A percentile compares a stretch with the other conserved stretches of the same genome.
These are phyloP conservation scores for Ceraclea dissimilis DNA, from an alignment of 2,888 invertebrate genomes.

Conservation along the genomic window DNA sequence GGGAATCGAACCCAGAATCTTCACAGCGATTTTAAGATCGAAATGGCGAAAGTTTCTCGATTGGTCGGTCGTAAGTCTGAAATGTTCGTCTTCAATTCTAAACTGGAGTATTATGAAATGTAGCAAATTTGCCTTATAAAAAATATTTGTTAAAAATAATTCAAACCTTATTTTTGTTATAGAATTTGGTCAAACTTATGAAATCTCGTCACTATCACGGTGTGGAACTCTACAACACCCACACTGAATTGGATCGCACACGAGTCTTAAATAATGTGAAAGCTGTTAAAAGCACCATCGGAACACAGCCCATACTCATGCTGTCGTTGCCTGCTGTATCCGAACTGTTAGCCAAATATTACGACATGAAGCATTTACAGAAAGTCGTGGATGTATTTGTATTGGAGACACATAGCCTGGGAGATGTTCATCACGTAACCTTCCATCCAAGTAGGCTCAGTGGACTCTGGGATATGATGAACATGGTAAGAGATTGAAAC, in stretches of 20 bases:
- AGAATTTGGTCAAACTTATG: conserved; percentile 49
- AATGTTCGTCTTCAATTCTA: too few relatives aligned
- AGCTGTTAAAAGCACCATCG: conserved; percentile 40
- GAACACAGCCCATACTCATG: conserved; percentile 48
- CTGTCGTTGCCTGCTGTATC: conserved; percentile 57
- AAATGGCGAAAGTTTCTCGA: too few relatives aligned
- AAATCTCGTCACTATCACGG: conserved; percentile 48
- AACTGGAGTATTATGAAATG: too few relatives aligned
- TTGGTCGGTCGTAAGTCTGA: too few relatives aligned
- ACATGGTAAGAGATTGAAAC: conserved; percentile 51
- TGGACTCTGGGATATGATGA: conserved; percentile 69
- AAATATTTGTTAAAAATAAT: too few relatives aligned
- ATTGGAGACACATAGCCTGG: conserved; percentile 60
- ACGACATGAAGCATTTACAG: conserved; percentile 56
- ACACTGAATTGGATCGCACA: conserved; percentile 45
- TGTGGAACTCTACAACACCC: conserved; percentile 49
- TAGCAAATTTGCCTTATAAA: too few relatives aligned
- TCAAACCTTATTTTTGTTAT: conserved; percentile 20
- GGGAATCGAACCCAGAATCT: too few relatives aligned
- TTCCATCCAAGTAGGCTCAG: conserved; percentile 69
- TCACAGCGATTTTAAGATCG: too few relatives aligned
- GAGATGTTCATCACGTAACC: conserved; percentile 57
- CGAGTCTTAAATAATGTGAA: conserved; percentile 44
- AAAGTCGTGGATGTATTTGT: conserved; percentile 62
- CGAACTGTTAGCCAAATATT: conserved; percentile 62